Evolutionary conservation across 2,113 vertebrate genomes (phyloP).

Genomic region (Rhea americana): DNA sequence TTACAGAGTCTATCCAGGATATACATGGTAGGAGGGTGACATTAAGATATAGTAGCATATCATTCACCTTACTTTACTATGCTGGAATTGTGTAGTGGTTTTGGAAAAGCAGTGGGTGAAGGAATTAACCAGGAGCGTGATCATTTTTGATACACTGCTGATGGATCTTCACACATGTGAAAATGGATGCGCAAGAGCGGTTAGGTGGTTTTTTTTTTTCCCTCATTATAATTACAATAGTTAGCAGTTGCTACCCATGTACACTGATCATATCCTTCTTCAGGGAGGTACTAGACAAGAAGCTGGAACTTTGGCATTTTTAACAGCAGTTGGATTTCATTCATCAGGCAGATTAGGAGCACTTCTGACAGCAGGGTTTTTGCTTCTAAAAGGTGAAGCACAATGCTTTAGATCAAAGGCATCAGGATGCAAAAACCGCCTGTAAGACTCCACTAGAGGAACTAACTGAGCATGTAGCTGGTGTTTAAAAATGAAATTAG

Average conservation of each 20-base stretch:
- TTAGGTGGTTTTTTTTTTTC: neutral
- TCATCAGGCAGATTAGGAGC: neutral
- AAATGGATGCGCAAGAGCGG: neutral
- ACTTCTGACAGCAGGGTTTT: neutral
- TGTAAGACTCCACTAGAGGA: neutral
- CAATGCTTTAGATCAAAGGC: neutral
- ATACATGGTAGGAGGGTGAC: neutral
- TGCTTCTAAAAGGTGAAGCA: neutral
- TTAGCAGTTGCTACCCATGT: neutral
- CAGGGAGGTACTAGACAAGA: neutral
- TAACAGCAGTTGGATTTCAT: neutral
- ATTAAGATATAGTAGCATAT: neutral
- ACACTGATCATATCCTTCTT: neutral
- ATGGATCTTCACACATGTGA: no score
- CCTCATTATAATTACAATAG: neutral
- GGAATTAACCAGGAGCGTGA: neutral
- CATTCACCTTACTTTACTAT: neutral
- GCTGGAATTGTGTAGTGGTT: neutral
- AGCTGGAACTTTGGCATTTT: neutral
- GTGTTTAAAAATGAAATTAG: conserved; percentile 24
- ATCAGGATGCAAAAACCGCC: neutral
- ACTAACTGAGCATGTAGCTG: neutral
- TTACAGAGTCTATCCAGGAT: neutral
- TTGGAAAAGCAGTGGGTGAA: neutral
- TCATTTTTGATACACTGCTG: fast-evolving